Base-by-base conservation (phyloP, 2,888 invertebrate genomes). In the Pseudolycoriella hygida region DNA sequence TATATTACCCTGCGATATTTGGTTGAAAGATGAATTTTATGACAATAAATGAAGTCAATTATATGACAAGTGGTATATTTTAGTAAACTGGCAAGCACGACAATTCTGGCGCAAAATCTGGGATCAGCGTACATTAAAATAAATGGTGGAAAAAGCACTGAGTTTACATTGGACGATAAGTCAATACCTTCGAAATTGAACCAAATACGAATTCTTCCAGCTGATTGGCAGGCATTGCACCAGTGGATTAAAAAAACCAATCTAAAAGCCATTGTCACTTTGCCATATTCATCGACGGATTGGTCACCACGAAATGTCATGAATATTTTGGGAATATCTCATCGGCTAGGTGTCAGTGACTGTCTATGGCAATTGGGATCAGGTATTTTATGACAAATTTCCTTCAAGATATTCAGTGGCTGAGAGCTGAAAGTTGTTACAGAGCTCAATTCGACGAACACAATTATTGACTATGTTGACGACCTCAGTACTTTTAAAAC, bases 311-410 rank as follows among this genome's bases (percentile, higher is more conserved):
- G 75, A 53, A 71, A 76, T 42, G 71, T 78, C 0, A 56, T 76
- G 37, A 70, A 74, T 30, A 71, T 87, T 14, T 65, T 89, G 42
- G 74, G 78, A 3, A 73, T 77, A 42, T 77, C 80, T 5, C 75
- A 79, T 48, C 69, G 72, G 54, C 71, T 76, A 47, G 72, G 74
- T 32, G 71, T 73, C 17, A 67, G 73, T 6, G 71, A 74, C 47
- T 72, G 78, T 18, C 75, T 71, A 51, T 86, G 82, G 82, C 81
- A 85, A 60, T 60, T 83, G 17, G 80, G 80, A 46, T 77, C 76
- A 57, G 80, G 81, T 82, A 61, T 66, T 19, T 25, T 2, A 30
- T 11, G 6, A 10, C 14, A 37, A 37, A 14, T 5, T n/a, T 37
- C n/a, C n/a, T n/a, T n/a, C n/a, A n/a, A 31, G 11, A 31, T 31